phyloP scores from a whole-genome alignment of 2,888 invertebrate genomes.

The Oscheius sp. region DNA sequence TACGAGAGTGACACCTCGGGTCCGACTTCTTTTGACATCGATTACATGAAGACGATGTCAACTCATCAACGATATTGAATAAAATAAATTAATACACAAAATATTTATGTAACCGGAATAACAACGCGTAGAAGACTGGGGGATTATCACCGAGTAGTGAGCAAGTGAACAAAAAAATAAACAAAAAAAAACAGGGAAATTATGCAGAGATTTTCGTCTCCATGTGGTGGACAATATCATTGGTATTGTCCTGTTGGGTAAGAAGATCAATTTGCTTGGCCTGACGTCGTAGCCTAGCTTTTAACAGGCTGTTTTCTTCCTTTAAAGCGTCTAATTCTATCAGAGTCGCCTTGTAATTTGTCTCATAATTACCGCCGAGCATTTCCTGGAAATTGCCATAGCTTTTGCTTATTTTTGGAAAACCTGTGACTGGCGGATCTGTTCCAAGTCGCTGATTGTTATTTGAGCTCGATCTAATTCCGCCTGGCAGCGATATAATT shows the following conservation, averaged over 20 bases:
- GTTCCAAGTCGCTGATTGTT: slow-evolving; percentile 61
- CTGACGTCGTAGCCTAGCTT: slow-evolving; percentile 65
- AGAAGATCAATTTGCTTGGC: slow-evolving; percentile 68
- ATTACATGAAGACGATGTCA: slow-evolving; percentile 45
- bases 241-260: slow-evolving; percentile 60
- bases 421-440: slow-evolving; percentile 63
- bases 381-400: slow-evolving; percentile 46
- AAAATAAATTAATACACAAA: not conserved
- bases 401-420: not conserved
- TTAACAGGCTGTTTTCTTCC: slow-evolving; percentile 68
- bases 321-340: slow-evolving; percentile 62
- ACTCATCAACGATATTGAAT: slow-evolving; percentile 17
- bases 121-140: slow-evolving; percentile 20
- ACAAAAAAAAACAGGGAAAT: not conserved
- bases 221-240: slow-evolving; percentile 52
- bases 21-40: slow-evolving; percentile 53
- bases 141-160: slow-evolving; percentile 23
- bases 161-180: slow-evolving; percentile 24
- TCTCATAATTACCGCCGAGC: slow-evolving; percentile 66
- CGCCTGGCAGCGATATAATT: slow-evolving; percentile 43
- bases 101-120: not conserved
- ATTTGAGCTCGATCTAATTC: slow-evolving; percentile 64
- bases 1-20: slow-evolving; percentile 45
- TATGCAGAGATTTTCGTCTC: slow-evolving; percentile 41
- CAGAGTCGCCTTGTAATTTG: slow-evolving; percentile 57